Percentiles rank a stretch among this genome's conserved stretches.
These are phyloP conservation scores for Noctua pronuba DNA, from an alignment of 2,888 invertebrate genomes.

Conservation along the genomic window DNA sequence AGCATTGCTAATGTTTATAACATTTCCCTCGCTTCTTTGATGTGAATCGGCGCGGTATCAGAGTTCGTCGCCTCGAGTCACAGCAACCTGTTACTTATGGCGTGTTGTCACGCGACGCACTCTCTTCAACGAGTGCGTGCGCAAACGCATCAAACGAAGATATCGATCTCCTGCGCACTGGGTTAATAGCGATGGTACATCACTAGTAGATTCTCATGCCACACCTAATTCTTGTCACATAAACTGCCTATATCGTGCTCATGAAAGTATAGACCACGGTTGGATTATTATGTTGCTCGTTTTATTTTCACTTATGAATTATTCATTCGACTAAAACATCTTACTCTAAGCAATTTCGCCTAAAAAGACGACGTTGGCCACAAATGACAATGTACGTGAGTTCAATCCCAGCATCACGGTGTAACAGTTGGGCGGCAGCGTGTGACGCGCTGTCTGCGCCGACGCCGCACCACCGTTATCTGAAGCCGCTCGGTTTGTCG, in stretches of 20 bases:
- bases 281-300: slow-evolving; percentile 1
- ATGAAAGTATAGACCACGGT: background rate
- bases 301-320: slow-evolving; percentile 14
- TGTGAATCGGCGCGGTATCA: slow-evolving; percentile 4
- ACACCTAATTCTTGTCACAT: too few species aligned
- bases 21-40: slow-evolving; percentile 9
- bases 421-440: slow-evolving; percentile 47
- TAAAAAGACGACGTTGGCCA: background rate
- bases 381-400: background rate
- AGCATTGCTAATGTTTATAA: background rate
- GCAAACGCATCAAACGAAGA: slow-evolving; percentile 38
- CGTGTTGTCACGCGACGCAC: slow-evolving; percentile 50
- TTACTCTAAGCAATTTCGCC: background rate
- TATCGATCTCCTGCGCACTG: slow-evolving; percentile 57
- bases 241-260: slow-evolving; percentile 2
- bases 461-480: slow-evolving; percentile 55
- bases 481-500: background rate
- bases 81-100: slow-evolving; percentile 39
- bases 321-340: slow-evolving; percentile 7
- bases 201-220: slow-evolving; percentile 2
- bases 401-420: slow-evolving; percentile 17
- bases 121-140: slow-evolving; percentile 45
- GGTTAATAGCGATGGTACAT: slow-evolving; percentile 46
- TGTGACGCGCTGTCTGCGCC: slow-evolving; percentile 52
- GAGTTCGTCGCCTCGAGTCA: slow-evolving; percentile 27